These are phyloP conservation scores for Cacatua alba DNA, from an alignment of 2,113 vertebrate species.

Conservation along the genomic window DNA sequence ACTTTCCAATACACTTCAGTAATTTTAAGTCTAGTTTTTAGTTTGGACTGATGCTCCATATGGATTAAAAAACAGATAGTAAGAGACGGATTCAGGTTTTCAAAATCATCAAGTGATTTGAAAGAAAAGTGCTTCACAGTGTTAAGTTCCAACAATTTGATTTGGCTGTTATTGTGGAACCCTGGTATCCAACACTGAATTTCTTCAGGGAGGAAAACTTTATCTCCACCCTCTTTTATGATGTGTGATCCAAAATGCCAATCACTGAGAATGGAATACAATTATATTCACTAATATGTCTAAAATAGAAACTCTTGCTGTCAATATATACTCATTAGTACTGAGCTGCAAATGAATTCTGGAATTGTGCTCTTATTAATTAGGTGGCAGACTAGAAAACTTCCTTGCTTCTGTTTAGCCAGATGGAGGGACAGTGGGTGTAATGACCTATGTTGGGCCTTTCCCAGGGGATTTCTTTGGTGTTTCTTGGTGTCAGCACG, in stretches of 20 bases:
- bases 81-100: slow-evolving; percentile 44
- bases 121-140: slow-evolving; percentile 46
- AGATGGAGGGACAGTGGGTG: slow-evolving; percentile 52
- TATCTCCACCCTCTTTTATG: slow-evolving; percentile 64
- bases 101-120: slow-evolving; percentile 46
- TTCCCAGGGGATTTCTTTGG: slow-evolving; percentile 54
- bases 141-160: slow-evolving; percentile 51
- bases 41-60: slow-evolving; percentile 42
- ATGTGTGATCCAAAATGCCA: slow-evolving; percentile 72
- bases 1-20: neutral
- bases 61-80: slow-evolving; percentile 52
- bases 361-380: slow-evolving; percentile 77
- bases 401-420: slow-evolving; percentile 41
- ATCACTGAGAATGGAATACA: slow-evolving; percentile 70
- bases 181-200: slow-evolving; percentile 58
- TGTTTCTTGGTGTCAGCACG: slow-evolving; percentile 4
- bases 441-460: slow-evolving; percentile 33
- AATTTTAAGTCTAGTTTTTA: slow-evolving; percentile 41
- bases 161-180: slow-evolving; percentile 42
- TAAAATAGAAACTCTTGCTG: slow-evolving; percentile 74
- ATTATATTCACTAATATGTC: slow-evolving; percentile 72
- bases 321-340: slow-evolving; percentile 73
- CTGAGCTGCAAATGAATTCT: slow-evolving; percentile 69
- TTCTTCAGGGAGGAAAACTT: slow-evolving; percentile 60
- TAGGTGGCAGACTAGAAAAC: slow-evolving; percentile 66